phyloP scores from a whole-genome alignment of 53 echinoderm and acorn worm genomes.

The Paracentrotus lividus region DNA sequence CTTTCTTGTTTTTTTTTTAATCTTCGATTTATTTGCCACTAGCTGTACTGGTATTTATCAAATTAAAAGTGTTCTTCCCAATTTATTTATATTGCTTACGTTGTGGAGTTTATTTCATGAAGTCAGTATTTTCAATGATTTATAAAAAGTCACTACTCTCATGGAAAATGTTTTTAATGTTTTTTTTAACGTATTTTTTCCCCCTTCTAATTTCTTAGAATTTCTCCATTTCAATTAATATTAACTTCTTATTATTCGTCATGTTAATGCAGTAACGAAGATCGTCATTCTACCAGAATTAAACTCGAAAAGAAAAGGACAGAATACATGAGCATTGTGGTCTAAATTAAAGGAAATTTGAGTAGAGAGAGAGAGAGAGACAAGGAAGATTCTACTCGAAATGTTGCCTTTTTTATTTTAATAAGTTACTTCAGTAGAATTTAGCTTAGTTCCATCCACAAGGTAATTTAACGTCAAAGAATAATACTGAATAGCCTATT shows the following conservation, averaged over 20 bases:
- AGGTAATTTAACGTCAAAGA: neutral
- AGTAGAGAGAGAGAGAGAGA: neutral
- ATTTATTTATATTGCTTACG: neutral
- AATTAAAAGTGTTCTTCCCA: neutral
- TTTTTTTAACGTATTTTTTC: neutral
- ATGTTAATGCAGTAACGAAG: too few species aligned
- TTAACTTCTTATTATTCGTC: neutral
- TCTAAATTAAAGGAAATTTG: neutral
- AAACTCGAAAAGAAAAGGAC: neutral
- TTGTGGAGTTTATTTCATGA: neutral
- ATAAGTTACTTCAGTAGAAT: neutral
- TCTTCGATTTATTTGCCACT: neutral
- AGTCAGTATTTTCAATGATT: neutral
- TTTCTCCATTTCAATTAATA: neutral
- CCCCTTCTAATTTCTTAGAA: neutral
- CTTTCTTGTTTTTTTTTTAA: too few species aligned
- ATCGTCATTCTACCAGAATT: neutral
- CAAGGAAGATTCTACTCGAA: neutral
- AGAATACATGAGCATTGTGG: neutral
- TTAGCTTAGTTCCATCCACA: neutral
- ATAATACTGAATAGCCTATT: neutral
- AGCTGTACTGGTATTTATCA: neutral
- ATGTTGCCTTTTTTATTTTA: neutral
- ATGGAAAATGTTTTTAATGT: neutral
- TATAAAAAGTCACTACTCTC: neutral